These are phyloP conservation scores for Gastrophryne carolinensis DNA, from an alignment of 2,797 vertebrate species.

Conservation along the genomic window DNA sequence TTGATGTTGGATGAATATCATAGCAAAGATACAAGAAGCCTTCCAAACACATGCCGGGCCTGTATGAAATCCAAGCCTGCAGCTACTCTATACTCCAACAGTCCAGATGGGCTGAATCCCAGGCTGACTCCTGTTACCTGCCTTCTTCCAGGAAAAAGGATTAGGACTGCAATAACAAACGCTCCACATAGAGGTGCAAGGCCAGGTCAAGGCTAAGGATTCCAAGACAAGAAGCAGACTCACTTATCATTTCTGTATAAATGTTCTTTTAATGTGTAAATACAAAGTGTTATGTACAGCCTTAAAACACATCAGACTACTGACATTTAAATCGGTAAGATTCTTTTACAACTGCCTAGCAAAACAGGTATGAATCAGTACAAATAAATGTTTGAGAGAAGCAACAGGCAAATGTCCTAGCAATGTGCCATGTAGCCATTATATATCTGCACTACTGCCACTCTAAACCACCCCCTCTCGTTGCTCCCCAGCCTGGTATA, in stretches of 20 bases:
- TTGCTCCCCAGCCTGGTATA: too few relatives aligned
- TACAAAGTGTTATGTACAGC: slow-evolving; percentile 40
- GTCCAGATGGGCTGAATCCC: slow-evolving; percentile 22
- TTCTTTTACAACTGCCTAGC: background rate
- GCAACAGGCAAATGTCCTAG: too few relatives aligned
- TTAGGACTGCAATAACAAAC: background rate
- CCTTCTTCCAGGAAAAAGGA: background rate
- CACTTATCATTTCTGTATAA: slow-evolving; percentile 21
- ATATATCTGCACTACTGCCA: too few relatives aligned
- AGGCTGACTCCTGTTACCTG: background rate
- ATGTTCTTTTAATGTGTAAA: slow-evolving; percentile 36
- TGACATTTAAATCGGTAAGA: background rate
- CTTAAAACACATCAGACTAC: background rate
- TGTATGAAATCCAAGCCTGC: background rate
- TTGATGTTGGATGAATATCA: background rate
- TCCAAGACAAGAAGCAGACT: background rate
- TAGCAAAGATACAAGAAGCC: background rate
- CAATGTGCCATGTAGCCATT: too few relatives aligned
- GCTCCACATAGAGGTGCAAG: background rate
- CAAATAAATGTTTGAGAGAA: background rate
- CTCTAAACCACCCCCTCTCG: too few relatives aligned
- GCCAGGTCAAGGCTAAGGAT: background rate
- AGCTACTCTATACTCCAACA: background rate
- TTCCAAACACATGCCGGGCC: background rate
- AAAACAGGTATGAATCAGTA: too few relatives aligned